A percentile compares a stretch with the other conserved stretches of the same genome.
phyloP scores from a whole-genome alignment of 2,888 invertebrate species.

The Sminthurides aquaticus region DNA sequence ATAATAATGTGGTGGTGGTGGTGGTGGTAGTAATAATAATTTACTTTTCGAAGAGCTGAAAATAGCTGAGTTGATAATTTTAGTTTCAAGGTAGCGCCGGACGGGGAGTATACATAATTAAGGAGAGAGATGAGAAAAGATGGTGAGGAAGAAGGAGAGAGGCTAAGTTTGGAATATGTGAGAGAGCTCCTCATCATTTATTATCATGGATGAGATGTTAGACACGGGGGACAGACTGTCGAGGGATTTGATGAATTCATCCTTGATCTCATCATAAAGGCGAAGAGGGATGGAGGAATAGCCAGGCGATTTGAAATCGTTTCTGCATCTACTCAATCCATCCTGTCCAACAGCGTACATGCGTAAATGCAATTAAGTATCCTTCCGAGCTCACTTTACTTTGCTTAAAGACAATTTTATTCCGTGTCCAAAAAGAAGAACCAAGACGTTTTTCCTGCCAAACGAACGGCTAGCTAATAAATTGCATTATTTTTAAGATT shows the following conservation, averaged over 20 bases:
- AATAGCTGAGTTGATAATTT: slow-evolving; percentile 6
- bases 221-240: slow-evolving; percentile 36
- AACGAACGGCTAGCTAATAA: no score
- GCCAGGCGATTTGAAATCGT: no score
- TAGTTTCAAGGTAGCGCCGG: neutral
- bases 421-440: neutral
- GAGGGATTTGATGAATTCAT: slow-evolving; percentile 37
- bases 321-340: no score
- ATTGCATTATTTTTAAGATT: no score
- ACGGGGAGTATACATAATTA: slow-evolving; percentile 10
- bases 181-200: slow-evolving; percentile 22
- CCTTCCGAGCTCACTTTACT: neutral
- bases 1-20: no score
- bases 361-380: neutral
- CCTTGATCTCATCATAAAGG: slow-evolving; percentile 32
- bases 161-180: no score
- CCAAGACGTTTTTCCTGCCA: neutral
- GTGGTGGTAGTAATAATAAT: no score
- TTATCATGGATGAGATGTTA: slow-evolving; percentile 35
- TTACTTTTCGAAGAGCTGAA: slow-evolving; percentile 3
- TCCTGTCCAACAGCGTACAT: no score
- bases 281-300: no score
- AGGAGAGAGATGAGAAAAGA: slow-evolving; percentile 4
- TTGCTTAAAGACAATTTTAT: neutral
- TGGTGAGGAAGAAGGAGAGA: slow-evolving; percentile 19